A percentile compares a stretch with the other conserved stretches of the same genome.
Evolutionary conservation across 1,140 invertebrate genomes (phyloP).

Genomic region (Caerostris extrusa): DNA sequence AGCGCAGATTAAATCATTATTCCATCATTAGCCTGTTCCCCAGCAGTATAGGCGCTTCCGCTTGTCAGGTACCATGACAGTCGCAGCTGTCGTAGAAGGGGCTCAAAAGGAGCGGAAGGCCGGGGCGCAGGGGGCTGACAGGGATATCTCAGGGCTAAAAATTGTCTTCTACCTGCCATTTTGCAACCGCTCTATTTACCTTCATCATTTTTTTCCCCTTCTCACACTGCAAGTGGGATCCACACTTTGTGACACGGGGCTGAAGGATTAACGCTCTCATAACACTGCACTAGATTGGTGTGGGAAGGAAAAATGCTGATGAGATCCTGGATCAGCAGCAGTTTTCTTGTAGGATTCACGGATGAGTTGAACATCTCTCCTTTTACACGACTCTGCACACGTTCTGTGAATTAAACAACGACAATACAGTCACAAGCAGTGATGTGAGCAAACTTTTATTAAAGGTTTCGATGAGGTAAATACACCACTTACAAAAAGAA

Average conservation of each 20-base stretch:
- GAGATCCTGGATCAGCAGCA: slow-evolving; percentile 11
- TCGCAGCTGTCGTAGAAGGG: slow-evolving; percentile 74
- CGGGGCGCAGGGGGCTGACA: slow-evolving; percentile 50
- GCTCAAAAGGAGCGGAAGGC: slow-evolving; percentile 65
- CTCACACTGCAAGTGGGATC: slow-evolving; percentile 58
- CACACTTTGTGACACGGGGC: slow-evolving; percentile 70
- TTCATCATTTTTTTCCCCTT: slow-evolving; percentile 60
- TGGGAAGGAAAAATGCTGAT: slow-evolving; percentile 36
- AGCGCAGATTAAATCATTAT: slow-evolving; percentile 77
- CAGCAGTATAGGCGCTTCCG: slow-evolving; percentile 72
- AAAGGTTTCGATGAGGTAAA: background rate
- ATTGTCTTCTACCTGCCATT: slow-evolving; percentile 77
- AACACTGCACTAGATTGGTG: slow-evolving; percentile 9
- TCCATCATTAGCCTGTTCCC: slow-evolving; percentile 73
- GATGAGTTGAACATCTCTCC: background rate
- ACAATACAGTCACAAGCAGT: background rate
- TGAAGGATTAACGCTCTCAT: slow-evolving; percentile 57
- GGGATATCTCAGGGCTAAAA: slow-evolving; percentile 73
- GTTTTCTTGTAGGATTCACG: slow-evolving; percentile 3
- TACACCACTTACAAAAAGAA: too few relatives aligned
- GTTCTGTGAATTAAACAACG: background rate
- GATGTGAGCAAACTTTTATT: background rate
- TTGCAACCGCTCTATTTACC: slow-evolving; percentile 74
- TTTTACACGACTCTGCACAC: background rate
- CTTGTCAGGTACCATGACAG: slow-evolving; percentile 73